Base-by-base conservation (phyloP, 2,797 vertebrate species). In the Crocidura indochinensis region DNA sequence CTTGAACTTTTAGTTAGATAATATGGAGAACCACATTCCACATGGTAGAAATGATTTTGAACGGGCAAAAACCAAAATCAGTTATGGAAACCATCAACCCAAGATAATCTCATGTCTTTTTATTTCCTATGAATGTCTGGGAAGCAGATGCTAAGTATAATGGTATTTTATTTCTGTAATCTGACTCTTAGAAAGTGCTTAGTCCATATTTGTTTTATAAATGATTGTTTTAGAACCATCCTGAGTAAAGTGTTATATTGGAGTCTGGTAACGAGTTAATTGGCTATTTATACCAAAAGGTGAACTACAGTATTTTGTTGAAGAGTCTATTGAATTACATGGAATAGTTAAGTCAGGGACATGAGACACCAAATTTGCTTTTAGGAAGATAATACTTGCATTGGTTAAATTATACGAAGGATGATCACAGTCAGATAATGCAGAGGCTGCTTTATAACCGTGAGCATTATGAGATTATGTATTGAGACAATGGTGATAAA, bases 201-300 rank as follows among this genome's bases (percentile, higher is more conserved):
- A 84, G 22, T 92, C 31, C 19, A 31, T 87, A 65, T 46, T 68
- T 82, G n/a, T 71, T 71, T 64, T 76, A 81, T 94, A 67, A 74
- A 65, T 93, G 46, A 86, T 24, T 53, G 22, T 69, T 17, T 80
- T 92, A 53, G n/a, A 31, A 64, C 90, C 77, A 91, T 84, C 26
- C 15, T 84, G 6, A 20, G 67, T 15, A 44, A 51, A 90, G 8
- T 67, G 15, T 76, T 91, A 80, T 68, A 65, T 26, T 38, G 29
- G 76, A 84, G 27, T 88, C 72, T 68, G 19, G 9, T 83, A 8
- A 38, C 38, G 2, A 38, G 14, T 56, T 94, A 82, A 87, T 72
- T 11, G 62, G 3, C 69, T 56, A 14, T 65, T 86, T 87, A 84
- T 73, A 22, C 8, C 76, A 83, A 89, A 56, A 56, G n/a, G 82